Conservation (phyloP, 1,140 invertebrate genomes). For the Drosophila nigrodunni region DNA sequence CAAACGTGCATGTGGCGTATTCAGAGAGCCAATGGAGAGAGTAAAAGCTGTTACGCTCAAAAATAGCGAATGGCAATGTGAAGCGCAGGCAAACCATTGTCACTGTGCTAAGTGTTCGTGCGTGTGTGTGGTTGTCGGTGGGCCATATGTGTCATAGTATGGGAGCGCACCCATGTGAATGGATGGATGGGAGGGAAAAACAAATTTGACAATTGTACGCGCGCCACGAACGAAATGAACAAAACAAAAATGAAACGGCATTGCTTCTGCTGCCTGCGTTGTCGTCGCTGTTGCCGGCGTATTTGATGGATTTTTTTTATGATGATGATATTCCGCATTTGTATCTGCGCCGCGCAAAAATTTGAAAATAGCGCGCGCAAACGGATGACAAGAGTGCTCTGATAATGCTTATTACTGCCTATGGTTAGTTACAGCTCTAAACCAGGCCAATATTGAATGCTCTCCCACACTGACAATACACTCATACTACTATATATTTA, state of each 20-base stretch:
- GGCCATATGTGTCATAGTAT: constrained; percentile 33
- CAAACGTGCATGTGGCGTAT: constrained; percentile 26
- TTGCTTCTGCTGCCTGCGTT: constrained; percentile 49
- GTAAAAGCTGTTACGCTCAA: constrained; percentile 56
- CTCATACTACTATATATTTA: constrained; percentile 17
- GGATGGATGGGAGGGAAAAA: constrained; percentile 75
- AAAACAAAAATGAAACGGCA: constrained; percentile 83
- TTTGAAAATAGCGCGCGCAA: constrained; percentile 67
- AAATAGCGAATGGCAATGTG: constrained; percentile 72
- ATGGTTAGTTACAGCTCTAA: constrained; percentile 48
- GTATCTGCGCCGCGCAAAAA: constrained; percentile 47
- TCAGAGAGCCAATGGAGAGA: constrained; percentile 33
- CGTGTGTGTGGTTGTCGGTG: constrained; percentile 41
- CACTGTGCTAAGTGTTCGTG: constrained; percentile 27
- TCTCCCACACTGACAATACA: constrained; percentile 27
- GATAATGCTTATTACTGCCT: constrained; percentile 13
- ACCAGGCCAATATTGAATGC: constrained; percentile 47
- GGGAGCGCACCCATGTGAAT: constrained; percentile 66
- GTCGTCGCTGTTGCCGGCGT: constrained; percentile 61
- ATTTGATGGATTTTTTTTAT: constrained; percentile 64
- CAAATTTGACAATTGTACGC: constrained; percentile 82
- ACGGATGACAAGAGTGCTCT: constrained; percentile 8
- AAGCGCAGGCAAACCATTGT: constrained; percentile 59
- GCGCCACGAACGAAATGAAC: constrained; percentile 82
- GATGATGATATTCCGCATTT: constrained; percentile 31